These are phyloP conservation scores for Rhorus exstirpatorius DNA, from an alignment of 2,888 invertebrate genomes.

Conservation along the genomic window DNA sequence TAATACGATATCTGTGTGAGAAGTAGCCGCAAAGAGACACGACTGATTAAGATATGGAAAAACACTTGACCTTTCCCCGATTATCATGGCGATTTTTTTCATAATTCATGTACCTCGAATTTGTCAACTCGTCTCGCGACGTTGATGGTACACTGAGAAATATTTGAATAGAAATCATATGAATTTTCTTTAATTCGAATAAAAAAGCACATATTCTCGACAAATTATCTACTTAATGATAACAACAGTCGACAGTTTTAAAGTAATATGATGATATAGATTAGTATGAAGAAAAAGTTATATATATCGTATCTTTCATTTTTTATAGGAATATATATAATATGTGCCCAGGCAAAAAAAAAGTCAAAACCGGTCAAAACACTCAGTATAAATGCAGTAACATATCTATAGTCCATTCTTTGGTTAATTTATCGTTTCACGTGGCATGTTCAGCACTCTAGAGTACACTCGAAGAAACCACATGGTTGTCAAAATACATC, in stretches of 20 bases:
- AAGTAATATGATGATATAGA: too few species aligned
- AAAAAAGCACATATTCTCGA: too few species aligned
- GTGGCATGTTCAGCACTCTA: slow-evolving; percentile 1
- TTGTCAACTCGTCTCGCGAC: neutral
- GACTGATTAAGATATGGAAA: slow-evolving; percentile 44
- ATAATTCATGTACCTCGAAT: neutral
- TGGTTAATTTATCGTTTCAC: slow-evolving; percentile 4
- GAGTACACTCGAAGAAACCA: slow-evolving; percentile 31
- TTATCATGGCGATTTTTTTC: neutral
- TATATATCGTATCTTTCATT: too few species aligned
- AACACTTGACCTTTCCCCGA: neutral
- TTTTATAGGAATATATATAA: too few species aligned
- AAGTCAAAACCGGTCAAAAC: neutral
- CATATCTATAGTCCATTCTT: neutral
- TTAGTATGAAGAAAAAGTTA: too few species aligned
- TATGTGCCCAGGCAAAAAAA: too few species aligned
- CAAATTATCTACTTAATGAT: too few species aligned
- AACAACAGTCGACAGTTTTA: too few species aligned
- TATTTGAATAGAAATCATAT: too few species aligned
- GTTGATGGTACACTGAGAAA: too few species aligned
- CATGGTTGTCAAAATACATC: slow-evolving; percentile 64
- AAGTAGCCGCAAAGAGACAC: slow-evolving; percentile 18
- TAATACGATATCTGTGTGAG: slow-evolving; percentile 67
- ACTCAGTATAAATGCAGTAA: neutral
- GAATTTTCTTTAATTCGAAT: too few species aligned